These are phyloP conservation scores for Condylura cristata DNA, from an alignment of 2,113 vertebrate species.

Conservation along the genomic window DNA sequence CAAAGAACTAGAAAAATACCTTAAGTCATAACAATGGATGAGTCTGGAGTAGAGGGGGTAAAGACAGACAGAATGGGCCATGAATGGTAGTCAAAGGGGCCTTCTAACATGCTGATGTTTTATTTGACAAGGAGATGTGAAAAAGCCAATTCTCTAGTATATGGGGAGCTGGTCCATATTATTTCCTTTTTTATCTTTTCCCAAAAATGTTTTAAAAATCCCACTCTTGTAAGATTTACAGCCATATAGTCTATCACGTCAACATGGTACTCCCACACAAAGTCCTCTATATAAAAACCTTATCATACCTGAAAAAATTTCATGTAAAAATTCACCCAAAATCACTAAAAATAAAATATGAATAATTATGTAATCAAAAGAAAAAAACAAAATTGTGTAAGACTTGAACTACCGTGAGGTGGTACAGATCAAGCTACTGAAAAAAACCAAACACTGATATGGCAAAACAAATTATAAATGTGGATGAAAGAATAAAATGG, in stretches of 20 bases:
- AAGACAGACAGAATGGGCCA: background rate
- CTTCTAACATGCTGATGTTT: background rate
- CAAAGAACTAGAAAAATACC: background rate
- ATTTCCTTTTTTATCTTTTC: background rate
- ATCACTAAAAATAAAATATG: background rate
- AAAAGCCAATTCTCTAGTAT: background rate
- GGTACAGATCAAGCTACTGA: background rate
- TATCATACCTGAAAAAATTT: background rate
- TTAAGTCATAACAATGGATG: background rate
- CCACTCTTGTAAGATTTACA: background rate
- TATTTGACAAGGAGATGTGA: background rate
- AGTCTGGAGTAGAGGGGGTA: background rate
- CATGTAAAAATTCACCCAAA: slow-evolving; percentile 20
- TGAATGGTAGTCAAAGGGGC: background rate
- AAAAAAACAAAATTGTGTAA: background rate
- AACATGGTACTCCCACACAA: background rate
- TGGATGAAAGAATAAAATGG: background rate
- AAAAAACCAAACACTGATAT: background rate
- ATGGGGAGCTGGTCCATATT: background rate
- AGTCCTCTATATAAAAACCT: background rate
- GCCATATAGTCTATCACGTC: background rate
- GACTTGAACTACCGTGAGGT: background rate
- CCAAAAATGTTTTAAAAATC: background rate
- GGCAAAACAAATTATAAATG: background rate
- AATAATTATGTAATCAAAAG: background rate